Percentiles rank a stretch among this genome's conserved stretches.
These are phyloP conservation scores for Coregonus clupeaformis DNA, from an alignment of 2,113 vertebrate genomes.

Conservation along the genomic window DNA sequence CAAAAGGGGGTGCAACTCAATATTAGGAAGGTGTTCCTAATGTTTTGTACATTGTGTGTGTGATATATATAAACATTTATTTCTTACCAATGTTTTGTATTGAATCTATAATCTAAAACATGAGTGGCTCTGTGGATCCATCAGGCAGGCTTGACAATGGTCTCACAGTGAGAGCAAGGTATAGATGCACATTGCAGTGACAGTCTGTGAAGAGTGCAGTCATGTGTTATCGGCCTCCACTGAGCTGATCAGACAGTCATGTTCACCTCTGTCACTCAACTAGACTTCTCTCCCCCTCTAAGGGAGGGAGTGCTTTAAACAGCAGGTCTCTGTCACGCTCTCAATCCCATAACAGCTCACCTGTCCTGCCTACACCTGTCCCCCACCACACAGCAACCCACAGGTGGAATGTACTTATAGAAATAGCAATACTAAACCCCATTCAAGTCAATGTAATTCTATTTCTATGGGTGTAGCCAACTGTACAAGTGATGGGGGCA, in stretches of 20 bases:
- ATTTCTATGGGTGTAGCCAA: background rate
- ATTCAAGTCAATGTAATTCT: background rate
- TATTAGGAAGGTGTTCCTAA: too few relatives aligned
- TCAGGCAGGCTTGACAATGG: background rate
- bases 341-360: background rate
- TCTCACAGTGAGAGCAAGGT: background rate
- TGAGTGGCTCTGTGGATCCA: background rate
- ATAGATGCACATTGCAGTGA: background rate
- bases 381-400: background rate
- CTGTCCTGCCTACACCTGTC: background rate
- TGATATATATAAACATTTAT: too few relatives aligned
- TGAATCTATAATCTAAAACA: too few relatives aligned
- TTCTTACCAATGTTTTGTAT: too few relatives aligned
- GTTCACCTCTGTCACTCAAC: constrained; percentile 58
- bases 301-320: background rate
- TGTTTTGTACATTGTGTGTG: too few relatives aligned
- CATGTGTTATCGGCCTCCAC: constrained; percentile 36
- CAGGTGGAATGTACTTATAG: background rate
- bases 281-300: background rate
- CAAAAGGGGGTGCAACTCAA: too few relatives aligned
- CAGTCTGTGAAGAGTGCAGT: constrained; percentile 2
- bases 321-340: background rate
- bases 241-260: constrained; percentile 58
- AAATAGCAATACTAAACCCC: background rate
- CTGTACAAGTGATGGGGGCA: background rate